Base-by-base conservation (phyloP, 2,888 invertebrate species). In the Polyploca ridens region DNA sequence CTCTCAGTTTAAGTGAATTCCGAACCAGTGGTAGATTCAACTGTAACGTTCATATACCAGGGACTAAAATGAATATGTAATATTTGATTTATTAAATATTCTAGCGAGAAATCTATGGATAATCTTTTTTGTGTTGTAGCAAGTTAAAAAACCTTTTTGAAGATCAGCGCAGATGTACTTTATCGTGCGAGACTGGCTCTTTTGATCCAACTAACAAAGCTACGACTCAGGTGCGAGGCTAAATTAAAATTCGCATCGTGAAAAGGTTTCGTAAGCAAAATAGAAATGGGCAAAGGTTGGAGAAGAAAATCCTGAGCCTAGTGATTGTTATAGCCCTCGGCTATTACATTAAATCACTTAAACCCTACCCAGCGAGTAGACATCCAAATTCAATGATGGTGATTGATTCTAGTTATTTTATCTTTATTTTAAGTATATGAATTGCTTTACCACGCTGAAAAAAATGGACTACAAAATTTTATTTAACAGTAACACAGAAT, bases 221-320 rank as follows among this genome's bases (percentile, higher is more conserved):
- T 72, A 72, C 54, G 73, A 69, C 71, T 65, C 79, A 82, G 77
- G 78, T 82, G 78, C 66, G 66, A 69, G 62, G 68, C 71, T 66
- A 74, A 75, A 82, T 79, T 78, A 79, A 77, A 79, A 54, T 69
- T 69, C 63, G 65, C 70, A 54, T 69, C 66, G 73, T 63, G 61
- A 70, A 76, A 81, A 78, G 74, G 75, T 69, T 76, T 66, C 63
- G 77, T 74, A 74, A 69, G 76, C 19, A 54, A 54, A 54, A n/a
- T 10, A 77, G 72, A 75, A 81, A 78, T 77, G 72, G 72, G 64
- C 64, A 54, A 63, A 66, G 78, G 74, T 73, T 67, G 66, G 59
- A 64, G 19, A 19, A 68, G 60, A 68, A 73, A 70, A 67, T 71
- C 68, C 62, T 67, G 54, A 49, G 54, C 10, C 54, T 19, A 54